Evolutionary conservation across 2,888 invertebrate species (phyloP).

Genomic region (Crematogaster levior): DNA sequence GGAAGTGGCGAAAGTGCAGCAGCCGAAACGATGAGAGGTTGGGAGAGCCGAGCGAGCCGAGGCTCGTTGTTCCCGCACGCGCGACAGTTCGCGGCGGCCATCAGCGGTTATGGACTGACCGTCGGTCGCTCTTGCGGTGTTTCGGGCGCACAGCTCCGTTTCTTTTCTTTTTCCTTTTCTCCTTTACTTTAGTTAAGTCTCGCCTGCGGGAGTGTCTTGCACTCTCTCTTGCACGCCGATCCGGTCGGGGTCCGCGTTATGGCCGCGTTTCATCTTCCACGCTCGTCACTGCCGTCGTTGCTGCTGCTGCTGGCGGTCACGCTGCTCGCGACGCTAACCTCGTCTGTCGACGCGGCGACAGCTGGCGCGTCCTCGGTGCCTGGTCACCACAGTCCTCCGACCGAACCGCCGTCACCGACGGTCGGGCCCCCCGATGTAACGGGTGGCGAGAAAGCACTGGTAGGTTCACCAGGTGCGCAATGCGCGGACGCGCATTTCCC

Average conservation of each 20-base stretch:
- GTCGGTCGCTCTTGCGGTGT: background rate
- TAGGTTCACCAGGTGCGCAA: background rate
- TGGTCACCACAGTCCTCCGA: background rate
- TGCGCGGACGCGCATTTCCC: background rate
- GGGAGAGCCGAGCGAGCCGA: no score
- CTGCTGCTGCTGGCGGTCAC: background rate
- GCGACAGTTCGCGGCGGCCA: conserved; percentile 14
- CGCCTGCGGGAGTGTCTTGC: background rate
- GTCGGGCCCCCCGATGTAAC: background rate
- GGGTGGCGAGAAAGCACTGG: background rate
- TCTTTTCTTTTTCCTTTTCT: conserved; percentile 14
- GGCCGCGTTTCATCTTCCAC: conserved; percentile 33
- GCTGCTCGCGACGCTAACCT: conserved; percentile 74
- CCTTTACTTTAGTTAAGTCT: conserved; percentile 17
- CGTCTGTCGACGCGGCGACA: conserved; percentile 65
- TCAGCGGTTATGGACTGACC: conserved; percentile 17
- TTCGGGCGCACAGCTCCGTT: background rate
- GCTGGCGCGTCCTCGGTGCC: conserved; percentile 48
- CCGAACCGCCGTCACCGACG: background rate
- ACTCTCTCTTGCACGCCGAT: background rate
- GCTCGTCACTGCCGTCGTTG: background rate
- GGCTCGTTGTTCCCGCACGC: background rate
- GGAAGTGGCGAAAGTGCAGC: conserved; percentile 7
- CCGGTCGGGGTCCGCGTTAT: conserved; percentile 17
- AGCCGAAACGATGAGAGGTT: conserved; percentile 5